phyloP scores from a whole-genome alignment of 1,140 invertebrate species.

The Steinernema khuongi region DNA sequence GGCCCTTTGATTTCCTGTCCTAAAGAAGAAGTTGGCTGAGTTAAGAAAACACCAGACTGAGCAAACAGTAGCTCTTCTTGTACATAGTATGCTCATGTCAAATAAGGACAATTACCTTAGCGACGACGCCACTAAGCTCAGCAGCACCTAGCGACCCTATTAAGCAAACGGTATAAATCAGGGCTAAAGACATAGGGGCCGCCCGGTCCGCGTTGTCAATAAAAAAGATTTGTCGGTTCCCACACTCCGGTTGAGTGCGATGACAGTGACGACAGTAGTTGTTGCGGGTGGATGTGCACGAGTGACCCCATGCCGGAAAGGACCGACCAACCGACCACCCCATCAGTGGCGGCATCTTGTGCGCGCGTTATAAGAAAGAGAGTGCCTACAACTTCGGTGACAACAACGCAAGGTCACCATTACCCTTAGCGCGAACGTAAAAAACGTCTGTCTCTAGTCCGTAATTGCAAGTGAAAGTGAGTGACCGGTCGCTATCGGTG shows the following conservation, averaged over 20 bases:
- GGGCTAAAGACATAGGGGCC: too few relatives aligned
- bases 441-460: slow-evolving; percentile 1
- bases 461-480: background rate
- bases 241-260: background rate
- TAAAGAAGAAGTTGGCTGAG: background rate
- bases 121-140: background rate
- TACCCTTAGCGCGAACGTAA: background rate
- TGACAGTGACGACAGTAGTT: slow-evolving; percentile 7
- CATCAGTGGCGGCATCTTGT: slow-evolving; percentile 3
- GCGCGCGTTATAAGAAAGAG: background rate
- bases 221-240: slow-evolving; percentile 8
- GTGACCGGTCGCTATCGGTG: background rate
- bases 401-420: slow-evolving; percentile 14
- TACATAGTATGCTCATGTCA: slow-evolving; percentile 14
- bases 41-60: slow-evolving; percentile 9
- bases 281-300: background rate
- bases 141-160: background rate
- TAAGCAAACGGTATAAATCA: background rate
- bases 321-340: background rate
- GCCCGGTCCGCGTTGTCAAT: slow-evolving; percentile 2
- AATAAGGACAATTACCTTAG: slow-evolving; percentile 6
- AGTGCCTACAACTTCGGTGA: background rate
- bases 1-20: background rate
- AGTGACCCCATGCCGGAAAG: slow-evolving; percentile 13
- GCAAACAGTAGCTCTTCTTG: slow-evolving; percentile 4